Conservation (phyloP, 1,140 invertebrate genomes). For the Solen grandis region DNA sequence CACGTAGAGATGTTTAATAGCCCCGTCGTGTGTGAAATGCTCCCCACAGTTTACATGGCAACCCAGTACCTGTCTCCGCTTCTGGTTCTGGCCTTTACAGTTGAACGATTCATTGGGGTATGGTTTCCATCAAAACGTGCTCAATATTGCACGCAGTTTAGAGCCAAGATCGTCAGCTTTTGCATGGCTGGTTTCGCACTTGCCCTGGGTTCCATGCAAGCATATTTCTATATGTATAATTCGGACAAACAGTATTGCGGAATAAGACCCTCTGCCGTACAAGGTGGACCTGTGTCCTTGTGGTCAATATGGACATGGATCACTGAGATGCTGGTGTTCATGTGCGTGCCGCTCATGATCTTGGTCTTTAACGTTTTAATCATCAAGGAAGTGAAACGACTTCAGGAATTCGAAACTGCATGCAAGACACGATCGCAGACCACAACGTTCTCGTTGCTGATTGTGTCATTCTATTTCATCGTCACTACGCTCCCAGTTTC, state of each 20-base stretch:
- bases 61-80: conserved; percentile 71
- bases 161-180: conserved; percentile 86
- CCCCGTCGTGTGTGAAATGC: conserved; percentile 65
- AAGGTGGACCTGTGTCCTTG: conserved; percentile 57
- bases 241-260: conserved; percentile 57
- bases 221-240: conserved; percentile 73
- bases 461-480: conserved; percentile 76
- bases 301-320: conserved; percentile 69
- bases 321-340: conserved; percentile 72
- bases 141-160: conserved; percentile 88
- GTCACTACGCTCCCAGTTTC: conserved; percentile 74
- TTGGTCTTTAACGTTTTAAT: conserved; percentile 71
- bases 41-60: conserved; percentile 68
- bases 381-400: conserved; percentile 55
- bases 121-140: conserved; percentile 93
- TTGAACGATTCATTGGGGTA: conserved; percentile 94
- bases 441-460: conserved; percentile 73
- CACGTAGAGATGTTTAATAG: conserved; percentile 63
- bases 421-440: conserved; percentile 35
- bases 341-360: conserved; percentile 68
- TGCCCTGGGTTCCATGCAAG: conserved; percentile 66
- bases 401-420: conserved; percentile 27
- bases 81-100: conserved; percentile 87
- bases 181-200: conserved; percentile 57
- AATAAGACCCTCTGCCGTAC: conserved; percentile 54